Evolutionary conservation across 2,888 invertebrate genomes (phyloP).

Genomic region (Gandaritis pyraliata): DNA sequence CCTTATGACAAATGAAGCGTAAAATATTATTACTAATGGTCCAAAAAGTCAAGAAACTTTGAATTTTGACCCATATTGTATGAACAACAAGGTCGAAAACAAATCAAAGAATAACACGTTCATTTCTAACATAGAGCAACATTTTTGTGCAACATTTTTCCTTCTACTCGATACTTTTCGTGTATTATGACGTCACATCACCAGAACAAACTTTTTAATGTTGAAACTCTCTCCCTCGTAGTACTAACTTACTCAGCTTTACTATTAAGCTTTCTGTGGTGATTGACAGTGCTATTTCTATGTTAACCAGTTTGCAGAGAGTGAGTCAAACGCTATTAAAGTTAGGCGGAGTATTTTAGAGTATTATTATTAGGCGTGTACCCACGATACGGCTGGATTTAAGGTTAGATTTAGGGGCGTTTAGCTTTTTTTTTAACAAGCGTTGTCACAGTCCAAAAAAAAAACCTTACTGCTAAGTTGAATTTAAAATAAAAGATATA

Average conservation of each 20-base stretch:
- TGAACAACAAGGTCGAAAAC: conserved; percentile 13
- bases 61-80: conserved; percentile 7
- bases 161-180: background rate
- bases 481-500: too few species aligned
- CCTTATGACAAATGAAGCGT: conserved; percentile 29
- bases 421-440: too few species aligned
- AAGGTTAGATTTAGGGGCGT: background rate
- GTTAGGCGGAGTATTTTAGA: conserved; percentile 48
- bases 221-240: background rate
- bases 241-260: background rate
- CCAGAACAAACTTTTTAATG: too few species aligned
- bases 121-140: background rate
- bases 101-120: conserved; percentile 2
- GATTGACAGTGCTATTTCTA: conserved; percentile 57
- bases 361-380: conserved; percentile 40
- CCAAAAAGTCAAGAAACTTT: conserved; percentile 4
- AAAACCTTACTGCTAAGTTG: too few species aligned
- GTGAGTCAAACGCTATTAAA: conserved; percentile 51
- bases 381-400: background rate
- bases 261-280: conserved; percentile 18
- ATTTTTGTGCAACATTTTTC: background rate
- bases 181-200: too few species aligned
- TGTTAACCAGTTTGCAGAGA: conserved; percentile 53
- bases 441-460: too few species aligned
- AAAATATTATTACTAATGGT: conserved; percentile 20